Conservation (phyloP, 2,113 vertebrate genomes). For the Hemichromis elongatus region DNA sequence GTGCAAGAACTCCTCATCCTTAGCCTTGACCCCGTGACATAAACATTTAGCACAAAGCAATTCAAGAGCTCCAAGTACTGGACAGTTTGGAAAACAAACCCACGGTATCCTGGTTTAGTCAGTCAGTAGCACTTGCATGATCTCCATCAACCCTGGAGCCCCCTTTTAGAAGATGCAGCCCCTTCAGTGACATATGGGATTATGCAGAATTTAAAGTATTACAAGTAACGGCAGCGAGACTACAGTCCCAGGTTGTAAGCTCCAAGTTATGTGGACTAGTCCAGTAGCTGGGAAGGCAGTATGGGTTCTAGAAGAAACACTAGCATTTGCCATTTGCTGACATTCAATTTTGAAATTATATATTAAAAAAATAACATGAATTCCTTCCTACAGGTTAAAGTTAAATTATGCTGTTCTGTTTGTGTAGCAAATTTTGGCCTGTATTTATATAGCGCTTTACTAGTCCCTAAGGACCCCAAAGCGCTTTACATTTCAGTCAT, state of each 20-base stretch:
- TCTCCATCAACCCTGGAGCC: neutral
- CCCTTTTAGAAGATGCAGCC: conserved; percentile 57
- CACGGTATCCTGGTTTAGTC: neutral
- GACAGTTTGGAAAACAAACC: neutral
- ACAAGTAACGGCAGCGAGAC: neutral
- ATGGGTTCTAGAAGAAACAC: neutral
- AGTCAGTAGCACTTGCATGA: neutral
- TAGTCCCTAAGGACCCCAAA: too few species aligned
- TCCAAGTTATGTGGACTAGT: neutral
- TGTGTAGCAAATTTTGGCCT: too few species aligned
- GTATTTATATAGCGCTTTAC: too few species aligned
- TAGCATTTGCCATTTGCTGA: neutral
- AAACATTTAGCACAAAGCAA: conserved; percentile 17
- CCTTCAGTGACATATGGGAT: neutral
- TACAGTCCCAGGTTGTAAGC: neutral
- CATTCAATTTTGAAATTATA: neutral
- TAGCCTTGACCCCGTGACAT: conserved; percentile 7
- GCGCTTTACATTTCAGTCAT: too few species aligned
- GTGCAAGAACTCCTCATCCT: conserved; percentile 13
- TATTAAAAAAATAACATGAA: neutral
- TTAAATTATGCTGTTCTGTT: neutral
- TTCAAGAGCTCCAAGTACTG: neutral
- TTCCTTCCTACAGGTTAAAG: neutral
- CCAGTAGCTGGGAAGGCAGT: neutral
- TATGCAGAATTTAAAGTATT: neutral